Percentiles rank a stretch among this genome's conserved stretches.
phyloP scores from a whole-genome alignment of 2,113 vertebrate species.

The Crotalus tigris region DNA sequence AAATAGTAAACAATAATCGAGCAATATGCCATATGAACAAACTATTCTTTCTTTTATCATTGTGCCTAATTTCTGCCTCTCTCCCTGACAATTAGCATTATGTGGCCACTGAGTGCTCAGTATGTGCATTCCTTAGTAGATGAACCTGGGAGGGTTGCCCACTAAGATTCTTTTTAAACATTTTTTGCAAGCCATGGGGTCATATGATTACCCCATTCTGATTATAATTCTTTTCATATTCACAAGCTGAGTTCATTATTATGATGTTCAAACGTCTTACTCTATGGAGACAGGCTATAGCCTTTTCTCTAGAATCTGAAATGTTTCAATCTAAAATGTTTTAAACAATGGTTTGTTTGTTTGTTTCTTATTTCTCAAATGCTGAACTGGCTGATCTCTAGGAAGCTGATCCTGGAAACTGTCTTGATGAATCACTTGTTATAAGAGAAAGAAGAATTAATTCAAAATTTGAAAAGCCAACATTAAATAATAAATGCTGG shows the following conservation, averaged over 20 bases:
- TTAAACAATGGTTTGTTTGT: slow-evolving; percentile 17
- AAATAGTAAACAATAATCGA: background rate
- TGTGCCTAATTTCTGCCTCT: background rate
- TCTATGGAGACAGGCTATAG: slow-evolving; percentile 5
- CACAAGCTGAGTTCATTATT: background rate
- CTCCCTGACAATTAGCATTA: background rate
- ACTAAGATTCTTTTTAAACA: background rate
- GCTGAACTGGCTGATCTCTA: background rate
- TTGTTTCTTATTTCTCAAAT: slow-evolving; percentile 2
- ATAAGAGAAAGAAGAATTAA: background rate
- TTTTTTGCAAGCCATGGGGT: background rate
- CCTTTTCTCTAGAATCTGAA: background rate
- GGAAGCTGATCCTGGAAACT: background rate
- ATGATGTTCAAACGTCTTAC: background rate
- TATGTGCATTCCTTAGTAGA: background rate
- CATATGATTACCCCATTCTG: background rate
- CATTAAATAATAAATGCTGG: background rate
- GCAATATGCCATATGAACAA: background rate
- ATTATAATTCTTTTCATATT: background rate
- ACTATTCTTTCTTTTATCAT: background rate
- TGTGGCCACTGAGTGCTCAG: background rate
- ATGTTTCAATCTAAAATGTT: background rate
- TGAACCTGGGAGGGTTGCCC: background rate
- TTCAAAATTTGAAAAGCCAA: background rate
- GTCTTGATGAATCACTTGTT: background rate